Base-by-base conservation (phyloP, 1,140 invertebrate species). In the Leptinotarsa lineolata region DNA sequence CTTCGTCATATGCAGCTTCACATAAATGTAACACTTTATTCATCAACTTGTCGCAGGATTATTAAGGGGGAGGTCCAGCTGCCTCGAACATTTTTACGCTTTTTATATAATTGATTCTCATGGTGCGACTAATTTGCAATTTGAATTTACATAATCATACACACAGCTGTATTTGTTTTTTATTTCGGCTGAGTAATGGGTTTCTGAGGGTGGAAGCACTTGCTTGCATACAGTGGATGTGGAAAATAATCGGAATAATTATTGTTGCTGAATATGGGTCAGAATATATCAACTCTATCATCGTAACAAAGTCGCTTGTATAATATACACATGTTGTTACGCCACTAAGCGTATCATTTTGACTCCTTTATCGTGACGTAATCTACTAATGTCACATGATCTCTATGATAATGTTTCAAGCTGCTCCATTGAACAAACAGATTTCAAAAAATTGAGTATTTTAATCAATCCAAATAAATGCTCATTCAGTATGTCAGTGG, bases 1-100 rank as follows among this genome's bases (percentile, higher is more conserved):
- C 70, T 78, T 81, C 80, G 81, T 82, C 81, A 82, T 82, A 81
- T 80, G 80, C 81, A 81, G 78, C 79, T 82, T 82, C 80, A 79
- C 81, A 82, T 82, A 82, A 82, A 79, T 81, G 79, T 79, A 74
- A 76, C 75, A 74, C 72, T 71, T 77, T 77, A 74, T 77, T 77
- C 75, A 77, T 77, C 75, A 75, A 75, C 71, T 77, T 77, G 76
- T 74, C 71, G 72, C 67, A 4, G 70, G 72, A 74, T 75, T 77
- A 75, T 75, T 75, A 68, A 58, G 72, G 72, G 76, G 76, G 76
- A 63, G 73, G 76, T 44, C 46, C 76, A 77, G 76, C 73, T 77
- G 76, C 65, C 70, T 72, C 65, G 24, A 30, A 44, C 60, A 61
- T 67, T 77, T 75, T 69, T 72, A 77, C 70, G 76, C 76, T 75